phyloP scores from a whole-genome alignment of 2,888 invertebrate genomes.

The Boloria selene region DNA sequence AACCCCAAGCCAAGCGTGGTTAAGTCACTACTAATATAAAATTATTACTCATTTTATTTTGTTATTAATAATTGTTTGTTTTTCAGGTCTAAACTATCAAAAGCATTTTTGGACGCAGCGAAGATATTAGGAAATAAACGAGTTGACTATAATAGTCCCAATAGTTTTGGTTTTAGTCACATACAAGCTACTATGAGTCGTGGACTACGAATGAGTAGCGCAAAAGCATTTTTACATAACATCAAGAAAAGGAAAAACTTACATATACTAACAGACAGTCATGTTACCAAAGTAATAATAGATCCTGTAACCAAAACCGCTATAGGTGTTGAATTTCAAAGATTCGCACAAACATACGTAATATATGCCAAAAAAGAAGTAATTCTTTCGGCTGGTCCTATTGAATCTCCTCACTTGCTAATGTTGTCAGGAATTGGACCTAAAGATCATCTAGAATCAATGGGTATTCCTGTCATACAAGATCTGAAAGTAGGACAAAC shows the following conservation, averaged over 20 bases:
- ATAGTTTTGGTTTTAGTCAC: slow-evolving; percentile 82
- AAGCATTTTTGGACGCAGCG: slow-evolving; percentile 85
- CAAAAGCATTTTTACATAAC: slow-evolving; percentile 82
- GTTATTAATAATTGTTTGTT: slow-evolving; percentile 6
- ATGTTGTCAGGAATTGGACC: slow-evolving; percentile 87
- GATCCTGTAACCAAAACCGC: slow-evolving; percentile 77
- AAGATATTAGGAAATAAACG: slow-evolving; percentile 84
- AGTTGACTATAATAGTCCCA: slow-evolving; percentile 87
- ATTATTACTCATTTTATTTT: not conserved
- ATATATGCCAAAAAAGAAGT: slow-evolving; percentile 79
- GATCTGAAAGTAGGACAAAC: slow-evolving; percentile 86
- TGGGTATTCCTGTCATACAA: slow-evolving; percentile 83
- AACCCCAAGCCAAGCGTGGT: too few species aligned
- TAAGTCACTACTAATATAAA: too few species aligned
- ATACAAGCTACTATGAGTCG: slow-evolving; percentile 72
- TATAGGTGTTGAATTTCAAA: slow-evolving; percentile 63
- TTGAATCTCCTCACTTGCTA: slow-evolving; percentile 90
- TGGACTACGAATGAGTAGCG: slow-evolving; percentile 80
- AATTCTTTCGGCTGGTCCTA: slow-evolving; percentile 86
- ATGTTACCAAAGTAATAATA: slow-evolving; percentile 83
- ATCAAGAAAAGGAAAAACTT: slow-evolving; percentile 81
- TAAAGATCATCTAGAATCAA: slow-evolving; percentile 77
- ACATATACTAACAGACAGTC: slow-evolving; percentile 78
- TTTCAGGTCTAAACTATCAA: slow-evolving; percentile 80
- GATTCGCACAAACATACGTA: slow-evolving; percentile 69